A percentile compares a stretch with the other conserved stretches of the same genome.
phyloP scores from a whole-genome alignment of 1,140 invertebrate genomes.

The Pseudomyrmex flavicornis region DNA sequence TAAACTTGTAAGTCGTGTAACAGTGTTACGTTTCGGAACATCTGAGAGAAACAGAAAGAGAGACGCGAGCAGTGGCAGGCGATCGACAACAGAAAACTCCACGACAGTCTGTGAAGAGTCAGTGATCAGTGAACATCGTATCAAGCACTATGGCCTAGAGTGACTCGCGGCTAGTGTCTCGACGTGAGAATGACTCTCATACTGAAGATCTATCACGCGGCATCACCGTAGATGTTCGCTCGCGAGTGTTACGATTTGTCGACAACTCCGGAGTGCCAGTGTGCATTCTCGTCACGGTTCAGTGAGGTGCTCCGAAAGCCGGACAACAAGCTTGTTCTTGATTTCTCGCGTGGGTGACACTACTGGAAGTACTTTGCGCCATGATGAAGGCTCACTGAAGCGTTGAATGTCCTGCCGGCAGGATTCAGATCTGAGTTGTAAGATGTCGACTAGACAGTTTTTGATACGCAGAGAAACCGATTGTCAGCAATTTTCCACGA shows the following conservation, averaged over 20 bases:
- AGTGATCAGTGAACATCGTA: conserved; percentile 52
- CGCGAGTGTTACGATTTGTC: conserved; percentile 20
- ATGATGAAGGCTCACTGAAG: background rate
- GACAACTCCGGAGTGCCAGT: conserved; percentile 23
- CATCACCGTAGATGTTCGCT: conserved; percentile 28
- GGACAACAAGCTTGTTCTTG: background rate
- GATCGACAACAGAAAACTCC: background rate
- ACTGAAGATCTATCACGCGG: conserved; percentile 47
- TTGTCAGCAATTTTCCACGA: conserved; percentile 34
- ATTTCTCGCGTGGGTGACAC: conserved; percentile 1
- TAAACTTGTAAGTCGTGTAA: background rate
- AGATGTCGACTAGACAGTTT: conserved; percentile 55
- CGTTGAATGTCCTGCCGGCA: conserved; percentile 10
- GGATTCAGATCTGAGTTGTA: conserved; percentile 26
- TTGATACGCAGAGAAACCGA: conserved; percentile 10
- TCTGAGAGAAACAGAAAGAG: background rate
- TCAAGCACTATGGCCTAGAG: conserved; percentile 37
- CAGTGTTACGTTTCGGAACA: background rate
- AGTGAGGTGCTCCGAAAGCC: conserved; percentile 18
- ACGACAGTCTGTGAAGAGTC: conserved; percentile 27
- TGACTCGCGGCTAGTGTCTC: conserved; percentile 35
- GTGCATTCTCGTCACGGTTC: background rate
- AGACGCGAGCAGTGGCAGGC: background rate
- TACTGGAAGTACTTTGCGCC: background rate
- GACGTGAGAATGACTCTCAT: conserved; percentile 54